Base-by-base conservation (phyloP, 2,888 invertebrate genomes). In the Plagodis pulveraria region DNA sequence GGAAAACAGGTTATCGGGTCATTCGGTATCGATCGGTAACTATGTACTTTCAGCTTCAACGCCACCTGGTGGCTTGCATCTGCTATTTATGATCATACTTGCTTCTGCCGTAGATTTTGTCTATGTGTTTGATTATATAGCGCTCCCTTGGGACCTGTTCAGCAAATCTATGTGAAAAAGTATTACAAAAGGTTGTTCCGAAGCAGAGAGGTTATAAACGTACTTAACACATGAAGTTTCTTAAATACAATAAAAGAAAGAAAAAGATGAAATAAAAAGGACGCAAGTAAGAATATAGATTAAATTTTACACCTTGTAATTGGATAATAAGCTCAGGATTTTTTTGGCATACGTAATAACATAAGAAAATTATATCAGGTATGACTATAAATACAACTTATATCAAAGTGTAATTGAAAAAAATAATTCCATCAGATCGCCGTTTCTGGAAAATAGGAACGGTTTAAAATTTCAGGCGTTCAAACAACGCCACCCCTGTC, bases 1-100 rank as follows among this genome's bases (percentile, higher is more conserved):
- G 45, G 57, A 53, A 73, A 75, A 60, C 64, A 69, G 77, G 78
- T 78, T 69, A 78, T 50, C 61, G 54, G 79, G 78, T 76, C 79
- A 69, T 71, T 77, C 71, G 51, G 69, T 78, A 76, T 67, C 58
- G 64, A 65, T 67, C 62, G 69, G 40, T 6, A 47, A 44, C 22
- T 22, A 22, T 22, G 22, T 22, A 22, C 52, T 50, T 69, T 64
- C 63, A 69, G 46, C 47, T 41, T 36, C 56, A 46, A 52, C 60
- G 60, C 60, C 58, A 59, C 51, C 58, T 68, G 62, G 51, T n/a
- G 54, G 55, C 43, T 49, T 58, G 58, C 62, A 62, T 51, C 40
- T 62, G 55, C 58, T 22, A 22, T 22, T 22, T 22, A 22, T 22
- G 22, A 22, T 22, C 22, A 22, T 22, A 22, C 22, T 22, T 22